Percentiles rank a stretch among this genome's conserved stretches.
phyloP scores from a whole-genome alignment of 2,113 vertebrate genomes.

The Trachemys scripta region DNA sequence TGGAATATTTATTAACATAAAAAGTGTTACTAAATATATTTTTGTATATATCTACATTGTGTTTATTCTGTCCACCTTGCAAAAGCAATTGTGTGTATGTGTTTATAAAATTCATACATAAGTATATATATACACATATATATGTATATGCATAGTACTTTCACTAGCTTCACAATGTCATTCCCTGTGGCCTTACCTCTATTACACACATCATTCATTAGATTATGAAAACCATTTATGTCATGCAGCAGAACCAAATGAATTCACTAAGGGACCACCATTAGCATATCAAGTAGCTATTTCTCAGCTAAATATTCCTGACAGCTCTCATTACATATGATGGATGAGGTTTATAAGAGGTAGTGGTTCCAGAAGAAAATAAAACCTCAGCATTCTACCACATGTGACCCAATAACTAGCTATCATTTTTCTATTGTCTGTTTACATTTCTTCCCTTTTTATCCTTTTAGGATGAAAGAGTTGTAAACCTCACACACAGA shows the following conservation, averaged over 20 bases:
- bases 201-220: constrained; percentile 94
- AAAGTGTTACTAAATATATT: neutral
- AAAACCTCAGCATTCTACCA: constrained; percentile 78
- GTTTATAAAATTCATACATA: constrained; percentile 59
- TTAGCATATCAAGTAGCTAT: constrained; percentile 93
- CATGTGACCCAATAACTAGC: constrained; percentile 64
- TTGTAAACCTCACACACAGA: constrained; percentile 77
- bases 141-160: constrained; percentile 9
- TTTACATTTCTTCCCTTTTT: constrained; percentile 61
- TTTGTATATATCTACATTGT: neutral
- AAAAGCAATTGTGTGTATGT: constrained; percentile 36
- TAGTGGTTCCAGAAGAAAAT: constrained; percentile 84
- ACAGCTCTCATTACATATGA: constrained; percentile 92
- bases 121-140: constrained; percentile 6
- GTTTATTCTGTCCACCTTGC: constrained; percentile 31
- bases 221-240: constrained; percentile 95
- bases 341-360: constrained; percentile 90
- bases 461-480: constrained; percentile 55
- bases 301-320: constrained; percentile 92
- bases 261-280: constrained; percentile 88
- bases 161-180: constrained; percentile 65
- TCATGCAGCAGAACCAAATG: constrained; percentile 89
- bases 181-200: constrained; percentile 84
- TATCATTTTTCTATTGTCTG: constrained; percentile 73
- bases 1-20: neutral